These are phyloP conservation scores for Aspidapion aeneum DNA, from an alignment of 2,888 invertebrate species.

Conservation along the genomic window DNA sequence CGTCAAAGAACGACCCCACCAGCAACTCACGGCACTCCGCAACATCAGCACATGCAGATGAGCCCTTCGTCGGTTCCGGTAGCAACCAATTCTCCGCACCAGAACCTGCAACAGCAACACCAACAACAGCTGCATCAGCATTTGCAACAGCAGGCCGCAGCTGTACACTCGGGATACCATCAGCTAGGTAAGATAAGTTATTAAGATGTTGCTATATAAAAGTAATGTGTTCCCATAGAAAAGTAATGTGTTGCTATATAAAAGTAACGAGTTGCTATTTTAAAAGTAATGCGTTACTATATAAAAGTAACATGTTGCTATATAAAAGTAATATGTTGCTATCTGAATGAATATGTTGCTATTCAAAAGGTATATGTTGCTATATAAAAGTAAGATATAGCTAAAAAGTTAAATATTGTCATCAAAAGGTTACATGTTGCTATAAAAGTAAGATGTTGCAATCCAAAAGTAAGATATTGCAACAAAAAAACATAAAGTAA, in stretches of 20 bases:
- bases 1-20: conserved; percentile 44
- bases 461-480: no score
- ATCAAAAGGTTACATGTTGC: no score
- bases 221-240: no score
- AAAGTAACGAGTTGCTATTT: no score
- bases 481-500: not conserved
- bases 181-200: conserved; percentile 27
- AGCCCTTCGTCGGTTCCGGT: no score
- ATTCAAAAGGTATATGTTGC: not conserved
- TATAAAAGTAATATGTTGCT: not conserved
- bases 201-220: not conserved
- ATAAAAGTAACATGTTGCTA: not conserved
- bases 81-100: conserved; percentile 32
- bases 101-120: conserved; percentile 37
- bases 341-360: not conserved
- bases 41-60: conserved; percentile 42
- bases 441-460: no score
- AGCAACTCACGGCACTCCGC: conserved; percentile 32
- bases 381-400: not conserved
- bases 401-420: not conserved
- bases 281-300: no score
- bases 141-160: conserved; percentile 45
- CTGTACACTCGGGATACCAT: conserved; percentile 43
- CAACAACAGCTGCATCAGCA: conserved; percentile 44
- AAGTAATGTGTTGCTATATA: no score